These are phyloP conservation scores for Drosophila kambysellisi DNA, from an alignment of 2,888 invertebrate species.

Conservation along the genomic window DNA sequence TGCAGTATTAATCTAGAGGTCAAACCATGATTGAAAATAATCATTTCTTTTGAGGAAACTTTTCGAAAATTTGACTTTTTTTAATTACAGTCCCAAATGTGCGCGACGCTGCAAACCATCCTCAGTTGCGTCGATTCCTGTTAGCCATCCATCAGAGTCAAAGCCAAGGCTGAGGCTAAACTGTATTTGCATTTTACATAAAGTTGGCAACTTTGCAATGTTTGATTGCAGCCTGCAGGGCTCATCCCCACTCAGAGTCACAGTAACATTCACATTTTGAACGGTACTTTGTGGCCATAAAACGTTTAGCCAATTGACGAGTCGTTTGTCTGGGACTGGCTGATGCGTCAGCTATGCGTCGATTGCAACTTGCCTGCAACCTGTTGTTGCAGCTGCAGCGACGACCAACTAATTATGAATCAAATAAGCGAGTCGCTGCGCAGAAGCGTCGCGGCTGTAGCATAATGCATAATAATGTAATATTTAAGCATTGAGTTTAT, in stretches of 20 bases:
- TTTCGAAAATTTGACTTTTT: conserved; percentile 38
- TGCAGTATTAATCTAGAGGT: neutral
- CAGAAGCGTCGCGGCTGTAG: conserved; percentile 36
- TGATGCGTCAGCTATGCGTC: conserved; percentile 45
- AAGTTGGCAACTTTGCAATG: conserved; percentile 65
- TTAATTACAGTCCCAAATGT: conserved; percentile 1
- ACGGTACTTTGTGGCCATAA: conserved; percentile 74
- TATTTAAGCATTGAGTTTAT: conserved; percentile 78
- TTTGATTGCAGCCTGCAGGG: conserved; percentile 60
- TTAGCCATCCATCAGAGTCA: conserved; percentile 64
- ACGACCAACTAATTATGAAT: conserved; percentile 73
- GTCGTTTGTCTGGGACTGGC: conserved; percentile 32
- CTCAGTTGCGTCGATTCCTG: conserved; percentile 43
- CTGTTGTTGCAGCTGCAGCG: conserved; percentile 52
- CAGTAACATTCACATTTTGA: conserved; percentile 58
- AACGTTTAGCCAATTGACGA: conserved; percentile 71
- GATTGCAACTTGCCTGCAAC: conserved; percentile 48
- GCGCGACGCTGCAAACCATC: conserved; percentile 15
- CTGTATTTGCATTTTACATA: conserved; percentile 73
- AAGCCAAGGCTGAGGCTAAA: conserved; percentile 41
- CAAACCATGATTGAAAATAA: neutral
- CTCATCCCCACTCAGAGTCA: conserved; percentile 22
- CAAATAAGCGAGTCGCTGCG: conserved; percentile 55
- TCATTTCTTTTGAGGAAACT: neutral
- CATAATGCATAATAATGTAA: conserved; percentile 70